These are phyloP conservation scores for Sapajus apella DNA, from an alignment of 2,113 vertebrate species.

Conservation along the genomic window DNA sequence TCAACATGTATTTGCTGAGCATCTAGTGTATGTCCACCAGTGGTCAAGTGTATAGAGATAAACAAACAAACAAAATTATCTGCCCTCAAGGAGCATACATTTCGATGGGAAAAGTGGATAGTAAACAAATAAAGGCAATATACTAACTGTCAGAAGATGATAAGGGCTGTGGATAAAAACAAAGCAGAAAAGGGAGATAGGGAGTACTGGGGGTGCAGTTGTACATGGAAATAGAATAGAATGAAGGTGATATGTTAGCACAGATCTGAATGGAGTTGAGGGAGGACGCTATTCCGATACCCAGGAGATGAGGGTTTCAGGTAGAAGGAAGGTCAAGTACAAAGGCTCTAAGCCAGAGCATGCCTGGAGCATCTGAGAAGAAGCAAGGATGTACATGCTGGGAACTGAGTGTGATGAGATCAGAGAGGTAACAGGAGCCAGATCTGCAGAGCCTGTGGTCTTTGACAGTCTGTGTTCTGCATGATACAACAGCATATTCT, in stretches of 20 bases:
- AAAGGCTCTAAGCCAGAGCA: rapidly evolving
- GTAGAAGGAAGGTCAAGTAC: background rate
- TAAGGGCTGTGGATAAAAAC: background rate
- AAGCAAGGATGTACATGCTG: rapidly evolving
- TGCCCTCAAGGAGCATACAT: background rate
- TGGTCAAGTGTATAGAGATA: background rate
- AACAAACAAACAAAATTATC: background rate
- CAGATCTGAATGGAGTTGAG: background rate
- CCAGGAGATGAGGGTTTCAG: background rate
- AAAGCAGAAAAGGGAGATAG: background rate
- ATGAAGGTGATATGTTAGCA: background rate
- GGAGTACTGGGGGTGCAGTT: background rate
- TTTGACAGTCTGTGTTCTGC: background rate
- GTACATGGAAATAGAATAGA: background rate
- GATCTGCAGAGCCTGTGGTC: background rate
- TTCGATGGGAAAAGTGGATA: background rate
- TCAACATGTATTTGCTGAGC: background rate
- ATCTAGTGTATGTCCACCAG: background rate
- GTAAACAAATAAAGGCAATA: background rate
- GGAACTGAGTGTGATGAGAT: background rate
- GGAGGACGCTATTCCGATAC: background rate
- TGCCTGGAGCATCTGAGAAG: background rate
- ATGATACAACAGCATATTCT: rapidly evolving
- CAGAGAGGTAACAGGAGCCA: background rate
- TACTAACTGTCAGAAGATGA: background rate